Evolutionary conservation across 2,113 vertebrate genomes (phyloP).

Genomic region (Thermophis baileyi): DNA sequence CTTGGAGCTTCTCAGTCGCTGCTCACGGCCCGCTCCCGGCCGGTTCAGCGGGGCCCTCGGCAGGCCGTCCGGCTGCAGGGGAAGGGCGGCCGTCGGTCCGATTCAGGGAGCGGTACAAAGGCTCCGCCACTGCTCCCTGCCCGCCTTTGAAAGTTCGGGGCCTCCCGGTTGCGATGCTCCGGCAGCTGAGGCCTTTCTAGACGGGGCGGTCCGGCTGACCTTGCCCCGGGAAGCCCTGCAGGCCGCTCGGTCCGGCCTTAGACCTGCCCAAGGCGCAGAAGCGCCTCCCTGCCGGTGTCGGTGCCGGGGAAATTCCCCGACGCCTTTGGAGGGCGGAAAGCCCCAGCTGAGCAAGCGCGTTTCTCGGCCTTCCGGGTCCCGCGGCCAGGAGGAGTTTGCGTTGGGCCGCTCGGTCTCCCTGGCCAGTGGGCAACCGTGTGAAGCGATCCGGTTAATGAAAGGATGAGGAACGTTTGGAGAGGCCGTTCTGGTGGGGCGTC

Average conservation of each 20-base stretch:
- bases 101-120: background rate
- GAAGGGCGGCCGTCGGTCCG: background rate
- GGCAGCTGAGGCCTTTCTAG: background rate
- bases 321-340: background rate
- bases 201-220: background rate
- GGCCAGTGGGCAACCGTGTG: background rate
- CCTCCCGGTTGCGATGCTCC: background rate
- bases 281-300: background rate
- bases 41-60: background rate
- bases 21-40: background rate
- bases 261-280: too few relatives aligned
- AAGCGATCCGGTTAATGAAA: background rate
- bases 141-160: background rate
- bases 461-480: too few relatives aligned
- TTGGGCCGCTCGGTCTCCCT: background rate
- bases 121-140: background rate
- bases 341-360: background rate
- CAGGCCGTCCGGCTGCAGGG: background rate
- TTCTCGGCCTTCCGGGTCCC: too few relatives aligned
- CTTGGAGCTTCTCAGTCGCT: background rate
- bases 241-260: background rate
- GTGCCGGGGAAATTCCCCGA: background rate
- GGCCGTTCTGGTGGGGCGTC: background rate
- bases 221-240: background rate
- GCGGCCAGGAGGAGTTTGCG: too few relatives aligned